Evolutionary conservation across 2,113 vertebrate genomes (phyloP).

Genomic region (Sinocyclocheilus anophthalmus): DNA sequence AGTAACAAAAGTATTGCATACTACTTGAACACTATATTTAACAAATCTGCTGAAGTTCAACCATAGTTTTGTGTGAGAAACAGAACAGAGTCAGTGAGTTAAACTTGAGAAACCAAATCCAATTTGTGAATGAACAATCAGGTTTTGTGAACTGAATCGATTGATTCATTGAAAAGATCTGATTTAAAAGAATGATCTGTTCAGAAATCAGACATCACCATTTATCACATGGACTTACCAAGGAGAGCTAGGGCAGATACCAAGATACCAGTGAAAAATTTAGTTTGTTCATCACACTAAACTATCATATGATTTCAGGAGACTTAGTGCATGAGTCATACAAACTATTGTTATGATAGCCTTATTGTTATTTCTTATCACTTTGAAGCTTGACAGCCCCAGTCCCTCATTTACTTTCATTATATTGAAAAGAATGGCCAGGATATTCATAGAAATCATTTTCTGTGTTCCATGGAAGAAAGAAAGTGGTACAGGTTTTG

Average conservation of each 20-base stretch:
- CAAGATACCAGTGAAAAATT: no score
- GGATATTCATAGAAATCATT: neutral
- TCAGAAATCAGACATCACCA: neutral
- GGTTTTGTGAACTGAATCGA: neutral
- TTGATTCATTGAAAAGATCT: neutral
- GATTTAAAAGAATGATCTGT: neutral
- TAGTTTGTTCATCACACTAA: no score
- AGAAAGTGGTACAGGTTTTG: neutral
- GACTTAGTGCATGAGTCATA: neutral
- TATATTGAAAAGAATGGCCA: neutral
- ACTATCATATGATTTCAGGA: neutral
- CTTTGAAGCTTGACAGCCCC: neutral
- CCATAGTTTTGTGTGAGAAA: neutral
- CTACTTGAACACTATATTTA: neutral
- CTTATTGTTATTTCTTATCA: neutral
- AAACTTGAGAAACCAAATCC: neutral
- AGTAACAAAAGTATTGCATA: neutral
- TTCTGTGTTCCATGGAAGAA: neutral
- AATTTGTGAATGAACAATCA: neutral
- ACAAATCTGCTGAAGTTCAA: neutral
- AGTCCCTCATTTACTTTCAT: neutral
- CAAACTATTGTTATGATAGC: neutral
- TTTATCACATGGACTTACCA: neutral
- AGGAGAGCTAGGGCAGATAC: neutral
- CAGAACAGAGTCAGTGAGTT: neutral